Percentiles rank a stretch among this genome's conserved stretches.
Evolutionary conservation across 2,888 invertebrate genomes (phyloP).

Genomic region (Hofmannophila pseudospretella): DNA sequence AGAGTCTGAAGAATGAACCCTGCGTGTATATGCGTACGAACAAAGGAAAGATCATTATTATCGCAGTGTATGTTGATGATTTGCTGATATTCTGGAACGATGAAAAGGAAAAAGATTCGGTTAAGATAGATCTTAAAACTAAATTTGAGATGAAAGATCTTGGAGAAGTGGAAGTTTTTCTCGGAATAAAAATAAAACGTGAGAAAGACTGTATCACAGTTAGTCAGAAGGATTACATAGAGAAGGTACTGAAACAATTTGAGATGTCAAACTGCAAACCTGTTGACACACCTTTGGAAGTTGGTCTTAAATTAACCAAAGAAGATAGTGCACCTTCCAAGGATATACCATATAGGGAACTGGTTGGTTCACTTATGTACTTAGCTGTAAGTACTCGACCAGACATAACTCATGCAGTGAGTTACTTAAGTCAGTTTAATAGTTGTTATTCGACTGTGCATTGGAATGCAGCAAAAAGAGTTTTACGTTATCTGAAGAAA

Average conservation of each 20-base stretch:
- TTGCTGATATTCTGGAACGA: conserved; percentile 4
- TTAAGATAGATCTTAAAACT: neutral
- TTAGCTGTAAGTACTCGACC: neutral
- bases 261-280: neutral
- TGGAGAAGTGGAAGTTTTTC: neutral
- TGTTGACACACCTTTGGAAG: neutral
- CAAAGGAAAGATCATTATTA: neutral
- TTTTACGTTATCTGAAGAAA: neutral
- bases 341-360: neutral
- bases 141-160: conserved; percentile 7
- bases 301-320: neutral
- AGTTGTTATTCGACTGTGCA: neutral
- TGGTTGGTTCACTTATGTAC: neutral
- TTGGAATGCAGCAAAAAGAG: neutral
- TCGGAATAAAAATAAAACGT: conserved; percentile 4
- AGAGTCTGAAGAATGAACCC: conserved; percentile 5
- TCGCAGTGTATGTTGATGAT: conserved; percentile 10
- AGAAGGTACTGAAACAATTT: neutral
- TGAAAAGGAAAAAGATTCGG: neutral
- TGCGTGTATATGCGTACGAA: conserved; percentile 7
- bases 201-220: neutral
- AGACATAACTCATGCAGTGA: neutral
- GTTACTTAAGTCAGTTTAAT: neutral
- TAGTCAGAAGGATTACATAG: neutral
- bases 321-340: neutral